phyloP scores from a whole-genome alignment of 1,140 invertebrate genomes.

The Proales similis region DNA sequence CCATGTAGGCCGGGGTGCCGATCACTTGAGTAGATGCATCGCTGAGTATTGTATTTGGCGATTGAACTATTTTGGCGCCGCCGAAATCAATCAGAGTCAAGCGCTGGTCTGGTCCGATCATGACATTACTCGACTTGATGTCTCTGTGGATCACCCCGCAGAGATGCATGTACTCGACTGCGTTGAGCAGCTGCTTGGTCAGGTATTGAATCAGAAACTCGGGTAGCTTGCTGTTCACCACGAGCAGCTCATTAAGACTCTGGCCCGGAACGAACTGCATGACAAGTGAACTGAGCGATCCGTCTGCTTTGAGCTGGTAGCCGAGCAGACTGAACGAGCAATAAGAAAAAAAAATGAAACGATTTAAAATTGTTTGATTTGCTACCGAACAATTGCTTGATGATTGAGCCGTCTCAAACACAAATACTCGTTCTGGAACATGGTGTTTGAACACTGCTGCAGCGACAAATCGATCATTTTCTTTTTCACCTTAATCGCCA shows the following conservation, averaged over 20 bases:
- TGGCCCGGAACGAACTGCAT: conserved; percentile 24
- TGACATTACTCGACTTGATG: conserved; percentile 17
- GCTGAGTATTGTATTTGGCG: neutral
- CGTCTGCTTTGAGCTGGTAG: neutral
- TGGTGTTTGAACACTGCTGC: neutral
- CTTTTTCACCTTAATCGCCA: conserved; percentile 25
- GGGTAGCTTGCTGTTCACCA: neutral
- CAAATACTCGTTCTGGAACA: conserved; percentile 10
- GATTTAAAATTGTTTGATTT: neutral
- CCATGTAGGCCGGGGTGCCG: conserved; percentile 26
- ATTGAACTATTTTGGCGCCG: conserved; percentile 20
- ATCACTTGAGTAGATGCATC: neutral
- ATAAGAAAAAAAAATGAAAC: neutral
- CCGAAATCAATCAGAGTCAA: conserved; percentile 30
- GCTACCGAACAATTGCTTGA: conserved; percentile 24
- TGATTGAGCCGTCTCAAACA: conserved; percentile 24
- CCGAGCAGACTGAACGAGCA: neutral
- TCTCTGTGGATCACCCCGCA: conserved; percentile 28
- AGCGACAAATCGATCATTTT: conserved; percentile 2
- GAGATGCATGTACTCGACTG: conserved; percentile 17
- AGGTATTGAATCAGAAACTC: neutral
- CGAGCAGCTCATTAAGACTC: conserved; percentile 8
- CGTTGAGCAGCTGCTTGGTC: conserved; percentile 7
- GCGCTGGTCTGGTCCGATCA: neutral
- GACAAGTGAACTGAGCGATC: conserved; percentile 20